Evolutionary conservation across 92 coral and sea anemone genomes (phyloP), one percentile per base, ranked within the genome.

Genomic region (Porites divaricata): DNA sequence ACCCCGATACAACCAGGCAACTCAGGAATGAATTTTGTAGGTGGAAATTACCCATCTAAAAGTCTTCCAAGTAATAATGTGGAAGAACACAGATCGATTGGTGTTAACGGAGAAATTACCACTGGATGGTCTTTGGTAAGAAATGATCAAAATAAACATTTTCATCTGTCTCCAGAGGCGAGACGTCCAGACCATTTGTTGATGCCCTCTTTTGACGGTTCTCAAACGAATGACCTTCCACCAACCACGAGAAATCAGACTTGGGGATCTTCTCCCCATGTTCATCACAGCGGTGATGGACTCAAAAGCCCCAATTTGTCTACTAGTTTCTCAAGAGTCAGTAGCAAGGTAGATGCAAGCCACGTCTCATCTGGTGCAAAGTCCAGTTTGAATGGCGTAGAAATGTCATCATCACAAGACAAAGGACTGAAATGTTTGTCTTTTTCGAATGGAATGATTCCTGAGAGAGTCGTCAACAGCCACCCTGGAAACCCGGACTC

Each of bases 401-500:
- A 63, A n/a, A 3, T 35, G 45, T 67, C 86, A 26, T 61, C 63
- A 19, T 22, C 73, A 73, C 59, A 58, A 6, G n/a, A 20, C 25
- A 79, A 82, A 71, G 63, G 72, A 57, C 51, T 71, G 12, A 81
- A 41, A 70, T 0, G 25, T 59, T 72, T 24, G 28, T 19, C 72
- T 8, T 5, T 49, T 13, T 50, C 71, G 11, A 82, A 82, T 24
- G 86, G 86, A 48, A 23, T 82, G 19, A 82, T 71, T 48, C 79
- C 79, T 14, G 86, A 72, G 22, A 54, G 76, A 51, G 28, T 68
- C 17, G 48, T 68, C 0, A 80, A 68, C 26, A 53, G 66, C 24
- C 53, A 80, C 35, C 8, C 9, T 1, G 53, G 65, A 22, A 68
- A 26, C 54, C 67, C 53, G 9, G 81, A 56, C 35, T 45, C 71